A percentile compares a stretch with the other conserved stretches of the same genome.
Conservation (phyloP, 2,888 invertebrate genomes). For the Agonopterix alstromeriana region DNA sequence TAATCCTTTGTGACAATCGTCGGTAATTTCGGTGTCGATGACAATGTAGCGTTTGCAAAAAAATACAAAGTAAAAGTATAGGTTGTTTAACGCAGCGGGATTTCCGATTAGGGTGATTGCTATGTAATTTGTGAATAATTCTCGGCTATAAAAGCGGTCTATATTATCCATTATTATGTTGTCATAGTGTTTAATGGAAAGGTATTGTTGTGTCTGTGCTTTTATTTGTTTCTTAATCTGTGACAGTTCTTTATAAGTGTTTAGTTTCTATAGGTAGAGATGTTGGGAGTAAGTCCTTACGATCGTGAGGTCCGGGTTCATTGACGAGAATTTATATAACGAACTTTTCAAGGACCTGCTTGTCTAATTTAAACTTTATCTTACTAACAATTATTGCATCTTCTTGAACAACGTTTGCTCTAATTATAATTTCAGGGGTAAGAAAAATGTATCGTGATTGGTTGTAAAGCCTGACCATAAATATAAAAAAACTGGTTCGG, state of each 20-base stretch:
- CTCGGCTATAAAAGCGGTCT: slow-evolving; percentile 38
- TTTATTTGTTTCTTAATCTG: slow-evolving; percentile 21
- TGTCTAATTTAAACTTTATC: too few relatives aligned
- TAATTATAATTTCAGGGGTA: too few relatives aligned
- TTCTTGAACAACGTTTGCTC: too few relatives aligned
- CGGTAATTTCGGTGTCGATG: slow-evolving; percentile 66
- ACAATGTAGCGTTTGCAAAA: slow-evolving; percentile 38
- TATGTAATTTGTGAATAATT: slow-evolving; percentile 68
- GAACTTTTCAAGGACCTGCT: too few relatives aligned
- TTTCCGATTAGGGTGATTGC: slow-evolving; percentile 45
- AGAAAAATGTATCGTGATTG: too few relatives aligned
- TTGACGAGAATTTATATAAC: too few relatives aligned
- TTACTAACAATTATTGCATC: too few relatives aligned
- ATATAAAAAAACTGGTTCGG: too few relatives aligned
- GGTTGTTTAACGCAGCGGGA: slow-evolving; percentile 60
- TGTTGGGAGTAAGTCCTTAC: too few relatives aligned
- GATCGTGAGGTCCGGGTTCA: too few relatives aligned
- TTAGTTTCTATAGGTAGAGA: too few relatives aligned
- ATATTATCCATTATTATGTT: slow-evolving; percentile 54
- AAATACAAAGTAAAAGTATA: slow-evolving; percentile 27
- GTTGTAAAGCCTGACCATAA: too few relatives aligned
- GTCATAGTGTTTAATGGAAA: slow-evolving; percentile 49
- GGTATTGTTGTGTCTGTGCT: slow-evolving; percentile 21
- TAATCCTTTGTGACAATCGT: slow-evolving; percentile 62
- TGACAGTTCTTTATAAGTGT: neutral